Evolutionary conservation across 1,140 invertebrate species (phyloP).

Genomic region (Orchesella cincta): DNA sequence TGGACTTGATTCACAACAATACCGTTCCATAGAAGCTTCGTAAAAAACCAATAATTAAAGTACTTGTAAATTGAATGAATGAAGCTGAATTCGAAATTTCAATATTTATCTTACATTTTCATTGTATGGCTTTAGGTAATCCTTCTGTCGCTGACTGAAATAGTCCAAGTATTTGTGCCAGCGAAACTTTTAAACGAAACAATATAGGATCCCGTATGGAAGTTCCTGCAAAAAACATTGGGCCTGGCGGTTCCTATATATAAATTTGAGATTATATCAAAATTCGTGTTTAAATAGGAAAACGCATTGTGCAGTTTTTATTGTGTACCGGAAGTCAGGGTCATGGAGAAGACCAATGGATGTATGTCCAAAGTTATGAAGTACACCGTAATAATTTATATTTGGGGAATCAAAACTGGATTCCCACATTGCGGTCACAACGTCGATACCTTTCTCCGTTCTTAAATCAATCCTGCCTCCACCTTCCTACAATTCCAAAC

Average conservation of each 20-base stretch:
- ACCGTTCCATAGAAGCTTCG: conserved; percentile 66
- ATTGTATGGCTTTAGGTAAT: conserved; percentile 64
- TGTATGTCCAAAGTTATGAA: conserved; percentile 72
- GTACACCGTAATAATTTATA: conserved; percentile 68
- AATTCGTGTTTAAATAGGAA: too few species aligned
- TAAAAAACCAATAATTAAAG: not conserved
- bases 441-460: conserved; percentile 73
- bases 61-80: not conserved
- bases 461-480: conserved; percentile 62
- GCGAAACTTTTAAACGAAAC: too few species aligned
- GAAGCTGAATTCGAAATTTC: not conserved
- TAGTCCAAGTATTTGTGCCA: conserved; percentile 80
- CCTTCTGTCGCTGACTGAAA: conserved; percentile 75
- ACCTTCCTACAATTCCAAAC: too few species aligned
- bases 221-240: conserved; percentile 54
- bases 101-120: conserved; percentile 21
- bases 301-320: conserved; percentile 38
- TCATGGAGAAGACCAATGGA: conserved; percentile 71
- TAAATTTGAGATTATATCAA: too few species aligned
- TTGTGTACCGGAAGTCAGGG: conserved; percentile 62
- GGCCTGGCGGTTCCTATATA: conserved; percentile 55
- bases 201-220: conserved; percentile 74
- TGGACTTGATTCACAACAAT: conserved; percentile 63
- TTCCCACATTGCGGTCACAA: conserved; percentile 78
- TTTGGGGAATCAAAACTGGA: conserved; percentile 70